These are phyloP conservation scores for Glaucidium brasilianum DNA, from an alignment of 2,113 vertebrate species.

Conservation along the genomic window DNA sequence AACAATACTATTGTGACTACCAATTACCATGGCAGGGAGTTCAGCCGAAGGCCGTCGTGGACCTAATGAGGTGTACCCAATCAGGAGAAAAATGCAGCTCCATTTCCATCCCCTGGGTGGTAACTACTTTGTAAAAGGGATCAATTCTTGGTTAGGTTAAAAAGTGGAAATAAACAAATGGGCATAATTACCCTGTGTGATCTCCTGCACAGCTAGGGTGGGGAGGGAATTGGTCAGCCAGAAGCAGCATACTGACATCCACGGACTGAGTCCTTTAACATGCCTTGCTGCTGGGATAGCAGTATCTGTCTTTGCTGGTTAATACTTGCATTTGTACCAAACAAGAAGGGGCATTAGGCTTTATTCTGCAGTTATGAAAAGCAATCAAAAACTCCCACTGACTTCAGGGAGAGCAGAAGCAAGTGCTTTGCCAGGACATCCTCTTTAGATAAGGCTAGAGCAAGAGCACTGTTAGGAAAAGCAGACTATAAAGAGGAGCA, in stretches of 20 bases:
- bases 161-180: not conserved
- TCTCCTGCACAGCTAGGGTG: not conserved
- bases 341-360: not conserved
- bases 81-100: not conserved
- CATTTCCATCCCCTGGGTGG: not conserved
- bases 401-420: not conserved
- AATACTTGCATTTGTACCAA: not conserved
- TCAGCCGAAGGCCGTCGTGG: not conserved
- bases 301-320: not conserved
- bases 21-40: slow-evolving; percentile 6
- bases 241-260: not conserved
- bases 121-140: not conserved
- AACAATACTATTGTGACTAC: not conserved
- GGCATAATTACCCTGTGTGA: not conserved
- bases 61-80: slow-evolving; percentile 40
- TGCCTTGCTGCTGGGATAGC: not conserved
- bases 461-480: not conserved
- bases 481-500: not conserved
- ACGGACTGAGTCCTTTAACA: rapidly evolving
- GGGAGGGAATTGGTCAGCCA: not conserved
- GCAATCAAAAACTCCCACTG: not conserved
- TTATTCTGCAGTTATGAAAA: not conserved
- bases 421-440: not conserved
- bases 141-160: not conserved
- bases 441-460: not conserved